These are phyloP conservation scores for Budorcas taxicolor DNA, from an alignment of 2,113 vertebrate species.

Conservation along the genomic window DNA sequence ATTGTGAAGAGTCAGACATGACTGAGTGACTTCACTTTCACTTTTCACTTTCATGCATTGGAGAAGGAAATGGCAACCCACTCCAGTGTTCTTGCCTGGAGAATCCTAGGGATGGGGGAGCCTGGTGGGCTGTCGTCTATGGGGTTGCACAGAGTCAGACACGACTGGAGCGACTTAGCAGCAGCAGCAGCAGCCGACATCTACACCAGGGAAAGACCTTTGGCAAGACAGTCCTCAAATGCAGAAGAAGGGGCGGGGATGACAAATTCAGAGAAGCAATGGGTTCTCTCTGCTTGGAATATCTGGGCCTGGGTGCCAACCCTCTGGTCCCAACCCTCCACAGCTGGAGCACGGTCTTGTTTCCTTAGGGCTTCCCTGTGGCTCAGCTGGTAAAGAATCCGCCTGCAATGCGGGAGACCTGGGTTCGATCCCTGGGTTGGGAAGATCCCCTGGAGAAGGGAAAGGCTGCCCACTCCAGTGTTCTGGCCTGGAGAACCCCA, in stretches of 20 bases:
- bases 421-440: not conserved
- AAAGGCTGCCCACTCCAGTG: not conserved
- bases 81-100: too few species aligned
- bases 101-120: too few species aligned
- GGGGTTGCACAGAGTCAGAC: too few species aligned
- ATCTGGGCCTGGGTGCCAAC: not conserved
- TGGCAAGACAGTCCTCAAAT: not conserved
- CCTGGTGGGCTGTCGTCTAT: accelerated
- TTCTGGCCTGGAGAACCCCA: not conserved
- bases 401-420: not conserved
- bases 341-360: not conserved
- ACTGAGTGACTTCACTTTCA: too few species aligned
- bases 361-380: not conserved
- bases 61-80: too few species aligned
- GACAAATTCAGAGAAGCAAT: accelerated
- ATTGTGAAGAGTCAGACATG: accelerated
- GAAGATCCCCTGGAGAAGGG: not conserved
- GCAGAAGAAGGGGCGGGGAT: not conserved
- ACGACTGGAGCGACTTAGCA: too few species aligned
- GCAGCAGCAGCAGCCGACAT: not conserved
- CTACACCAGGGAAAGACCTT: not conserved
- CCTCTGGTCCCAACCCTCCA: not conserved
- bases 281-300: not conserved
- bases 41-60: too few species aligned
- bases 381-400: not conserved